Evolutionary conservation across 2,113 vertebrate species (phyloP).

Genomic region (Platanista minor): DNA sequence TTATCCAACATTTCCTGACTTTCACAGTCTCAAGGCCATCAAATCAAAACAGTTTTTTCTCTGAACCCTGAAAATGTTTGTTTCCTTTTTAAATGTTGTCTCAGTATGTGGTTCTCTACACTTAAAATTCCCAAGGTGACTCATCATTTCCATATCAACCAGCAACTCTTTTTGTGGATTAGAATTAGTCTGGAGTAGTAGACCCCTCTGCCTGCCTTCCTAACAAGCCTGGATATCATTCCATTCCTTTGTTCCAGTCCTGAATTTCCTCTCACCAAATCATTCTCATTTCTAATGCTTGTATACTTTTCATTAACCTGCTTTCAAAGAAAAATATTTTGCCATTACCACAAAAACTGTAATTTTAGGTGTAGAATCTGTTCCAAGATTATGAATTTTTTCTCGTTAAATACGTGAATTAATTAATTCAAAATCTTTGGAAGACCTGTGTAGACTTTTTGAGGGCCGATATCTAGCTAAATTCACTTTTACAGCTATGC

Average conservation of each 20-base stretch:
- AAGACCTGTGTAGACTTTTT: constrained; percentile 17
- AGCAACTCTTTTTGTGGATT: not conserved
- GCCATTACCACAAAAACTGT: constrained; percentile 30
- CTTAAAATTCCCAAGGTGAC: not conserved
- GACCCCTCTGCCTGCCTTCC: not conserved
- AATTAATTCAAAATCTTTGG: constrained; percentile 45
- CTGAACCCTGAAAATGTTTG: not conserved
- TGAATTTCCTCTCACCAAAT: not conserved
- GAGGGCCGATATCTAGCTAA: constrained; percentile 4
- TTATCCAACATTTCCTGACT: not conserved
- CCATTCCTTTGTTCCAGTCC: not conserved
- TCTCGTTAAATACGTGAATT: constrained; percentile 19
- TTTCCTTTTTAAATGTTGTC: not conserved
- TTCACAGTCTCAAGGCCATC: not conserved
- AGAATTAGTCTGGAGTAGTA: not conserved
- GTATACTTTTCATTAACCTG: not conserved
- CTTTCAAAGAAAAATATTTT: constrained; percentile 49
- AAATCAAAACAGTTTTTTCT: not conserved
- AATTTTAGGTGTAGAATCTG: constrained; percentile 21
- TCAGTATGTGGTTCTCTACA: not conserved
- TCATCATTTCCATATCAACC: not conserved
- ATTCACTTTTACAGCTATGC: not conserved
- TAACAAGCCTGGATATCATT: not conserved
- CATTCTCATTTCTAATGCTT: not conserved
- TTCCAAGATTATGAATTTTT: constrained; percentile 37